phyloP scores from a whole-genome alignment of 2,888 invertebrate species.

The Thecophora atra region DNA sequence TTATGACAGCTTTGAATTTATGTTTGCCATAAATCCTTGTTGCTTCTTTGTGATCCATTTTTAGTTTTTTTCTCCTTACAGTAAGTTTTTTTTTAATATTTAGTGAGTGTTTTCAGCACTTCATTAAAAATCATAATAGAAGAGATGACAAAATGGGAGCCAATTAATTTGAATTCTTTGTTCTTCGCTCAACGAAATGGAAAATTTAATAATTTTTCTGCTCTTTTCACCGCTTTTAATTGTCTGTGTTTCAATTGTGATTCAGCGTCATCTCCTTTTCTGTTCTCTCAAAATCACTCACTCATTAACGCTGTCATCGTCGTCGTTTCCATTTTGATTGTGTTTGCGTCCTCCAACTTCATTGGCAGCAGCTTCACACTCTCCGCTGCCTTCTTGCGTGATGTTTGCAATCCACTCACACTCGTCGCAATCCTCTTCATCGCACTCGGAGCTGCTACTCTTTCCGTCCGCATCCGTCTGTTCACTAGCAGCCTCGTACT shows the following conservation, averaged over 20 bases:
- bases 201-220: too few relatives aligned
- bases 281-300: constrained; percentile 42
- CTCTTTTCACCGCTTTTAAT: too few relatives aligned
- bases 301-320: constrained; percentile 50
- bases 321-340: constrained; percentile 49
- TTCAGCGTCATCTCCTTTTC: neutral
- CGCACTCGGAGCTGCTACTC: constrained; percentile 38
- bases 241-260: too few relatives aligned
- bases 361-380: neutral
- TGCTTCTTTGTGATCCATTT: too few relatives aligned
- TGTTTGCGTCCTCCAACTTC: constrained; percentile 38
- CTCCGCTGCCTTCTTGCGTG: constrained; percentile 16
- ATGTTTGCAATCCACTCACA: constrained; percentile 13
- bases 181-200: too few relatives aligned
- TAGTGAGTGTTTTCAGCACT: too few relatives aligned
- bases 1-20: too few relatives aligned
- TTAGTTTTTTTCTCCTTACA: neutral
- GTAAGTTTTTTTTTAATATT: too few relatives aligned
- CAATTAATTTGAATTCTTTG: too few relatives aligned
- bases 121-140: too few relatives aligned
- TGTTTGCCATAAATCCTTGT: too few relatives aligned
- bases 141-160: too few relatives aligned
- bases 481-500: constrained; percentile 27
- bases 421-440: constrained; percentile 26
- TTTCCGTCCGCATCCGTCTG: constrained; percentile 35